These are phyloP conservation scores for Keiferia lycopersicella DNA, from an alignment of 2,888 invertebrate species.

Conservation along the genomic window DNA sequence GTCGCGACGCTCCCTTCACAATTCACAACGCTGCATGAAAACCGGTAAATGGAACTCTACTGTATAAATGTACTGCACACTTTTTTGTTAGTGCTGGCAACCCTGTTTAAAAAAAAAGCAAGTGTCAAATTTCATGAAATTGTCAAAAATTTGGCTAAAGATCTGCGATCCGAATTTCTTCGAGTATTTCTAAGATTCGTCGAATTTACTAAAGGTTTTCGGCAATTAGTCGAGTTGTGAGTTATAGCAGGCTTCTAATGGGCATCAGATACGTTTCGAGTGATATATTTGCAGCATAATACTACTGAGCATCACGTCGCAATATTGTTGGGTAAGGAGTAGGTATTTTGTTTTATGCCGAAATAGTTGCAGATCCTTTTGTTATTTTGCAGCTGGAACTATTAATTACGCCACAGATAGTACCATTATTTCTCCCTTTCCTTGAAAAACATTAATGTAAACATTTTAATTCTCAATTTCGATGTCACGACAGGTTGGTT, in stretches of 20 bases:
- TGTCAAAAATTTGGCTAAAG: not conserved
- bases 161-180: not conserved
- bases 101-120: not conserved
- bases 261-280: not conserved
- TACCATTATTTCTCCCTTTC: not conserved
- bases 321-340: not conserved
- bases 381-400: not conserved
- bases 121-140: not conserved
- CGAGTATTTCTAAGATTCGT: not conserved
- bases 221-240: constrained; percentile 12
- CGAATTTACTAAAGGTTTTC: not conserved
- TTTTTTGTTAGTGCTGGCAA: not conserved
- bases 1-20: no score
- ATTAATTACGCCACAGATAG: not conserved
- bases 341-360: not conserved
- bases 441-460: not conserved
- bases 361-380: not conserved
- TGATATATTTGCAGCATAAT: not conserved
- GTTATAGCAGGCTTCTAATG: not conserved
- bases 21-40: no score
- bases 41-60: not conserved
- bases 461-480: not conserved
- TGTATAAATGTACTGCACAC: no score
- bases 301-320: not conserved
- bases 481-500: not conserved